Evolutionary conservation across 2,113 vertebrate species (phyloP), one percentile per base, ranked within the genome.

Genomic region (Scortum barcoo): DNA sequence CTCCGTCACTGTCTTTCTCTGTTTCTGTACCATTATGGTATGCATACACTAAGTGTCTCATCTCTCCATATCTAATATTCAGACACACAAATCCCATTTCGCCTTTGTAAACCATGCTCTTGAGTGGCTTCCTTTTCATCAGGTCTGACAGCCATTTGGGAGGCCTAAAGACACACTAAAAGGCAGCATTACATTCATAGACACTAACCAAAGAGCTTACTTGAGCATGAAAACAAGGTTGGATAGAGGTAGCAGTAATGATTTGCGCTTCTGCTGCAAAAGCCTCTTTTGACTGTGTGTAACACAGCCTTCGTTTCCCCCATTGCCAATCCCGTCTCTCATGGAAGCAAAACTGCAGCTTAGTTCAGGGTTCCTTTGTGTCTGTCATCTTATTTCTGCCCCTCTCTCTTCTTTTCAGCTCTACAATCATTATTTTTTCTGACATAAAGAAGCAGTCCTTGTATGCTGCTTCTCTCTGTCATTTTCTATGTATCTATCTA

Each of bases 211-310:
- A 78, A 86, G 71, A 80, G 77, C 66, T 89, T 89, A 76, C 79
- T 82, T 90, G 81, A 86, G 88, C 82, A 86, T 90, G 81, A 87
- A 89, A 92, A 89, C 68, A 85, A 73, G 65, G 73, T 81, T 88
- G 86, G 73, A 65, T 22, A 54, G 81, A 81, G 86, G 81, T 65
- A 88, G 78, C 83, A 61, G 84, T 89, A 89, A 93, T 88, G 69
- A 86, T 78, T 86, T 84, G 75, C 17, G 48, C 68, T 76, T 72
- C 74, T 72, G 48, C 70, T 85, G 81, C 48, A 78, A 81, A 85
- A 84, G 78, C 51, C 10, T 81, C 82, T 85, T 89, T 81, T 80
- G 67, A 83, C 81, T 85, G 38, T 16, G 42, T 73, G 81, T 66
- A 73, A 78, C 51, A 26, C 62, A 68, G 77, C 61, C 67, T 65